Evolutionary conservation across 37 sponge, comb jelly and placozoan genomes (phyloP).

Genomic region (Bolinopsis microptera): DNA sequence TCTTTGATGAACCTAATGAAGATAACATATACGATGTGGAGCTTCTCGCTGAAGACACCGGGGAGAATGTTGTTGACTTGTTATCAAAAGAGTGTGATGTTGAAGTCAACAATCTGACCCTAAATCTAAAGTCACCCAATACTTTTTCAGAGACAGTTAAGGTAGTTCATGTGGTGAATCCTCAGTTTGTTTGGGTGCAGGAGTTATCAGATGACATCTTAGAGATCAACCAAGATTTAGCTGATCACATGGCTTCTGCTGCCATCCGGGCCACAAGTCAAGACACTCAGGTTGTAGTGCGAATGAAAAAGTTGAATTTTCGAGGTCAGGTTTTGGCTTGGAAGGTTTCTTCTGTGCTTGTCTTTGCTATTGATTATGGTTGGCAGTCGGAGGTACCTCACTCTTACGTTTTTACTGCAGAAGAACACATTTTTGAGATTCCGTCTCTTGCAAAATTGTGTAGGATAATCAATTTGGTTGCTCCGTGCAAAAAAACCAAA

Average conservation of each 20-base stretch:
- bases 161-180: slow-evolving; percentile 40
- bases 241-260: not conserved
- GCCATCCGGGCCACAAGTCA: not conserved
- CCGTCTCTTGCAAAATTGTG: slow-evolving; percentile 13
- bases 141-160: not conserved
- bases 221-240: not conserved
- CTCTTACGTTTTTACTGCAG: not conserved
- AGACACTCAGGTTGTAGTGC: not conserved
- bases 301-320: not conserved
- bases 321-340: not conserved
- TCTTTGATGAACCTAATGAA: not conserved
- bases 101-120: not conserved
- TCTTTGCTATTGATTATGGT: slow-evolving; percentile 25
- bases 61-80: not conserved
- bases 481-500: not conserved
- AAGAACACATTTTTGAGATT: slow-evolving; percentile 21
- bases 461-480: not conserved
- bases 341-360: not conserved
- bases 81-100: not conserved
- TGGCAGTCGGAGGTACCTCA: not conserved
- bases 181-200: slow-evolving; percentile 29
- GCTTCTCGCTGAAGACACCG: not conserved
- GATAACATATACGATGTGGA: not conserved
- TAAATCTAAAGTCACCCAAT: not conserved
- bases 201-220: not conserved